Evolutionary conservation across 2,888 invertebrate species (phyloP).

Genomic region (Magallana nippona): DNA sequence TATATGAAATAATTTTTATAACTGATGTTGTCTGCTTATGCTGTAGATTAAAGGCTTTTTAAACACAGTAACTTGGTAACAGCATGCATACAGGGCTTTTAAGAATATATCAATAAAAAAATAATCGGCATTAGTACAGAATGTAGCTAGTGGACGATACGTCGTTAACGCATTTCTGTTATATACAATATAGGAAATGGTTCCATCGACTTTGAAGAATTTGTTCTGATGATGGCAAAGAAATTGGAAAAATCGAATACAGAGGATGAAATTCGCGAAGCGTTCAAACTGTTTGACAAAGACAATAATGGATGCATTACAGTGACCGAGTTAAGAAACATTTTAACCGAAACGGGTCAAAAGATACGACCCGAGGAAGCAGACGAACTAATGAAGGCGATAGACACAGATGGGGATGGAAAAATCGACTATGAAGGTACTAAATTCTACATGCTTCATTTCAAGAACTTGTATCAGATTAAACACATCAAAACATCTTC

Average conservation of each 20-base stretch:
- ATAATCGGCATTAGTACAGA: too few species aligned
- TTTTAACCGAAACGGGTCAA: slow-evolving; percentile 37
- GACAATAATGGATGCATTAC: slow-evolving; percentile 38
- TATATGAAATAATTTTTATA: too few species aligned
- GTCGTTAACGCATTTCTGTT: too few species aligned
- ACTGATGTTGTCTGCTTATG: too few species aligned
- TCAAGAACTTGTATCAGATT: too few species aligned
- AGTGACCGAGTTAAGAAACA: slow-evolving; percentile 24
- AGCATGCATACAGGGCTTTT: too few species aligned
- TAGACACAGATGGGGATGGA: slow-evolving; percentile 38
- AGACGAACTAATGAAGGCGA: slow-evolving; percentile 35
- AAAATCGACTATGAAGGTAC: slow-evolving; percentile 40
- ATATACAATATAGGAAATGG: slow-evolving; percentile 35
- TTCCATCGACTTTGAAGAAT: slow-evolving; percentile 37
- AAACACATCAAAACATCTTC: background rate
- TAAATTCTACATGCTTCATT: background rate
- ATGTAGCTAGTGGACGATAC: too few species aligned
- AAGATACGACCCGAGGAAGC: slow-evolving; percentile 32
- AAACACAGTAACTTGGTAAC: too few species aligned
- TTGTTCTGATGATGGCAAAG: slow-evolving; percentile 39
- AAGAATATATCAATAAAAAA: too few species aligned
- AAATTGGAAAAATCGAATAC: slow-evolving; percentile 27
- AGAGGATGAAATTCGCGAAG: slow-evolving; percentile 41
- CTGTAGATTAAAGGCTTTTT: too few species aligned
- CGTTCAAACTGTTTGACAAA: slow-evolving; percentile 38